Conservation (phyloP, 2,797 vertebrate genomes). For the Anguilla megastoma region DNA sequence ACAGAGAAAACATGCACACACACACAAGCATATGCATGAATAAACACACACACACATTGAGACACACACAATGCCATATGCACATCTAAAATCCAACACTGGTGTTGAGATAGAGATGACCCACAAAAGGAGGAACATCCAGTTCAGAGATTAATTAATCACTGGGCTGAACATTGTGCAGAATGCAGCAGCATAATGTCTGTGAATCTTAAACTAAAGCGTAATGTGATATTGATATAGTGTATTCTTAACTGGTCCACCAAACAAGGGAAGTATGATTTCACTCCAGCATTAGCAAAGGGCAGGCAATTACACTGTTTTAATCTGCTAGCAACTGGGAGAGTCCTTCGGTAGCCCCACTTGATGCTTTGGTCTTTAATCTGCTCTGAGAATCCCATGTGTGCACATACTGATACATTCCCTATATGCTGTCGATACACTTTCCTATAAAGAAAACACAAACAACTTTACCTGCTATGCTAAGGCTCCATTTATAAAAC, state of each 20-base stretch:
- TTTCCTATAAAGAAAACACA: background rate
- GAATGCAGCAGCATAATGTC: no score
- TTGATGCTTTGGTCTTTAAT: background rate
- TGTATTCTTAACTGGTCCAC: background rate
- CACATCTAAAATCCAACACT: background rate
- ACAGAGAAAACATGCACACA: background rate
- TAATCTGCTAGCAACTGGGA: background rate
- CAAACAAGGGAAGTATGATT: background rate
- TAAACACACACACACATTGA: background rate
- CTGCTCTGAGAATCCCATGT: background rate
- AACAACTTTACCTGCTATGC: constrained; percentile 85
- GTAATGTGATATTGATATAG: no score
- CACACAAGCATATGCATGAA: background rate
- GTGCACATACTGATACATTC: background rate
- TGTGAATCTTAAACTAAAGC: no score
- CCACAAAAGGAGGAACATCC: background rate
- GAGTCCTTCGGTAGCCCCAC: background rate
- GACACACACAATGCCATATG: background rate
- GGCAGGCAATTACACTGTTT: background rate
- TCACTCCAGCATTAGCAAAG: background rate
- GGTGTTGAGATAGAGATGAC: background rate
- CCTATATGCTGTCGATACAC: background rate
- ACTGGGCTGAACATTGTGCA: no score
- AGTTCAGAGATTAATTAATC: background rate
- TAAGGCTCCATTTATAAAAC: constrained; percentile 95